Evolutionary conservation across 2,888 invertebrate species (phyloP).

Genomic region (Tachina lurida): DNA sequence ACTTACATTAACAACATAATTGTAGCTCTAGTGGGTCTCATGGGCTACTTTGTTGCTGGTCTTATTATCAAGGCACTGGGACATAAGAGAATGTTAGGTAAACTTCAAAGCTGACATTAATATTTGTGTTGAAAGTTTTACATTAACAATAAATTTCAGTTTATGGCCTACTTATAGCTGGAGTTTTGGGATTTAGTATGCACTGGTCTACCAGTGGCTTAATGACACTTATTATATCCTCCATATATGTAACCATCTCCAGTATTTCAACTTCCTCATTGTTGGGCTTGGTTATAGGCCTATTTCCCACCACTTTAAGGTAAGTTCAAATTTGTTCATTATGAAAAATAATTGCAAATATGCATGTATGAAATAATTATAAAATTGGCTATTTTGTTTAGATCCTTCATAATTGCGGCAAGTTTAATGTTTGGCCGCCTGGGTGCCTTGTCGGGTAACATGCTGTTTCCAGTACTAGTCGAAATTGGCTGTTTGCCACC

Average conservation of each 20-base stretch:
- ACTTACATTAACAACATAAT: constrained; percentile 89
- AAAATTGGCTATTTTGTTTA: constrained; percentile 75
- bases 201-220: constrained; percentile 85
- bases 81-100: constrained; percentile 84
- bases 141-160: constrained; percentile 74
- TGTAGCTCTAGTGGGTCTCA: constrained; percentile 86
- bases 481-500: constrained; percentile 88
- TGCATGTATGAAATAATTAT: neutral
- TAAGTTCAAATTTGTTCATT: constrained; percentile 51
- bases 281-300: constrained; percentile 77
- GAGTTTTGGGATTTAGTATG: constrained; percentile 83
- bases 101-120: constrained; percentile 63
- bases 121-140: neutral
- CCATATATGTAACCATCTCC: constrained; percentile 83
- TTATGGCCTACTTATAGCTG: constrained; percentile 83
- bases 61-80: constrained; percentile 84
- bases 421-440: constrained; percentile 88
- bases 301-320: constrained; percentile 82
- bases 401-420: constrained; percentile 88
- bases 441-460: constrained; percentile 88
- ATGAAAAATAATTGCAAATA: neutral
- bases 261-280: constrained; percentile 80
- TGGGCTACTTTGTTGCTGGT: constrained; percentile 86
- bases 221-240: constrained; percentile 84
- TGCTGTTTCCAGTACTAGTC: constrained; percentile 88